These are phyloP conservation scores for Pectinophora gossypiella DNA, from an alignment of 1,140 invertebrate genomes.

Conservation along the genomic window DNA sequence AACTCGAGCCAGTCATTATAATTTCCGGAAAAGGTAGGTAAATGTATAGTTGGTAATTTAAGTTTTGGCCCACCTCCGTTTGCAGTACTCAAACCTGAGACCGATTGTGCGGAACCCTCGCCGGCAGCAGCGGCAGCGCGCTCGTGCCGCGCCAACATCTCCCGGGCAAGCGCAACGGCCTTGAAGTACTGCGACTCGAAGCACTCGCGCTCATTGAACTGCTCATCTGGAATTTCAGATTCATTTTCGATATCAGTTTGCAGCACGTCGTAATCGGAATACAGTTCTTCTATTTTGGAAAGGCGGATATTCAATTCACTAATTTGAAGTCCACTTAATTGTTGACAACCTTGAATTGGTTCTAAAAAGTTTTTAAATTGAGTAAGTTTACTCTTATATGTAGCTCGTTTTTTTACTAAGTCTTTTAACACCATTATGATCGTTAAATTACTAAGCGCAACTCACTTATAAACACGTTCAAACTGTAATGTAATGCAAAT, in stretches of 20 bases:
- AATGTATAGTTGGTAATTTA: slow-evolving; percentile 1
- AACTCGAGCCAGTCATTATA: slow-evolving; percentile 1
- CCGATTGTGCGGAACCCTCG: background rate
- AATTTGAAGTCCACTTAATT: background rate
- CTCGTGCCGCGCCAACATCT: background rate
- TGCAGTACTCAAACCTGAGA: background rate
- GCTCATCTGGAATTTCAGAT: background rate
- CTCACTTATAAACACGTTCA: too few species aligned
- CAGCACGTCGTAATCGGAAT: background rate
- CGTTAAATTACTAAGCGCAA: too few species aligned
- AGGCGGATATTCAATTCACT: background rate
- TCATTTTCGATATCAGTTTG: background rate
- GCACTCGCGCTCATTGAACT: background rate
- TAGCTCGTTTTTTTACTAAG: background rate
- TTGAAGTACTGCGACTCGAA: background rate
- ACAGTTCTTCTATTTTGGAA: background rate
- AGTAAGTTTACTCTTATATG: background rate
- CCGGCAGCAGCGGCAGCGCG: background rate
- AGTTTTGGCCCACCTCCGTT: background rate
- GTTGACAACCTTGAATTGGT: background rate
- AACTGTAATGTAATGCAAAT: too few species aligned
- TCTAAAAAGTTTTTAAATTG: background rate
- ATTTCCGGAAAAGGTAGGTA: background rate
- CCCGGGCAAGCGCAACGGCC: background rate
- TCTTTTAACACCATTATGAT: too few species aligned